Percentiles rank a stretch among this genome's conserved stretches.
These are phyloP conservation scores for Micropoecilia bifurca DNA, from an alignment of 2,797 vertebrate species.

Conservation along the genomic window DNA sequence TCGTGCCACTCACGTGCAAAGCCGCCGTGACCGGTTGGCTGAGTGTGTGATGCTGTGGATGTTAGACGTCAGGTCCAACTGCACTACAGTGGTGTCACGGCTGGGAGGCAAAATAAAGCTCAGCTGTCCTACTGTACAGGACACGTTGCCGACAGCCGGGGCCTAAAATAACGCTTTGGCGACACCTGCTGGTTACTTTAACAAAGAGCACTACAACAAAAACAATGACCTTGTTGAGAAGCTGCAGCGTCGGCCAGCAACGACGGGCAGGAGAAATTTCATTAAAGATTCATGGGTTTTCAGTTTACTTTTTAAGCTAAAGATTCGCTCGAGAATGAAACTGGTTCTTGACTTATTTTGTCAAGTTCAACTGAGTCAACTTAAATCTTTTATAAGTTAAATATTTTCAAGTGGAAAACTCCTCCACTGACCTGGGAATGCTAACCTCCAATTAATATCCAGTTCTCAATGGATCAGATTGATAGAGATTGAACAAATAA, in stretches of 20 bases:
- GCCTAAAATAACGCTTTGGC: slow-evolving; percentile 37
- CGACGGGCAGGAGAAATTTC: background rate
- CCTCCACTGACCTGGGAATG: background rate
- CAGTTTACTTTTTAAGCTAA: background rate
- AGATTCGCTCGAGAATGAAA: background rate
- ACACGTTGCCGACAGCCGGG: slow-evolving; percentile 39
- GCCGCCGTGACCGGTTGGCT: slow-evolving; percentile 37
- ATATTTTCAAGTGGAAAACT: background rate
- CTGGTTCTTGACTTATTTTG: background rate
- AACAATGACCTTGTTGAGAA: background rate
- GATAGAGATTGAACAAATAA: background rate
- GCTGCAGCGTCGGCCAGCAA: background rate
- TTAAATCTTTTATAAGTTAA: background rate
- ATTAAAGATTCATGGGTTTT: background rate
- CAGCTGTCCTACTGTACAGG: slow-evolving; percentile 55
- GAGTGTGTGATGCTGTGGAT: slow-evolving; percentile 53
- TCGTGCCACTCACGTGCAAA: slow-evolving; percentile 42
- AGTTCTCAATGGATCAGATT: background rate
- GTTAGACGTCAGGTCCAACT: slow-evolving; percentile 72
- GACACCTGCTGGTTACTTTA: slow-evolving; percentile 61
- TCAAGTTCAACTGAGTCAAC: background rate
- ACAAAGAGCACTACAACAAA: slow-evolving; percentile 9
- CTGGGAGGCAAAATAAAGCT: slow-evolving; percentile 63
- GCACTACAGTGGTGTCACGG: slow-evolving; percentile 64
- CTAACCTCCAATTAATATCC: background rate